Conservation (phyloP, 1,140 invertebrate genomes). For the Eumaeus atala region DNA sequence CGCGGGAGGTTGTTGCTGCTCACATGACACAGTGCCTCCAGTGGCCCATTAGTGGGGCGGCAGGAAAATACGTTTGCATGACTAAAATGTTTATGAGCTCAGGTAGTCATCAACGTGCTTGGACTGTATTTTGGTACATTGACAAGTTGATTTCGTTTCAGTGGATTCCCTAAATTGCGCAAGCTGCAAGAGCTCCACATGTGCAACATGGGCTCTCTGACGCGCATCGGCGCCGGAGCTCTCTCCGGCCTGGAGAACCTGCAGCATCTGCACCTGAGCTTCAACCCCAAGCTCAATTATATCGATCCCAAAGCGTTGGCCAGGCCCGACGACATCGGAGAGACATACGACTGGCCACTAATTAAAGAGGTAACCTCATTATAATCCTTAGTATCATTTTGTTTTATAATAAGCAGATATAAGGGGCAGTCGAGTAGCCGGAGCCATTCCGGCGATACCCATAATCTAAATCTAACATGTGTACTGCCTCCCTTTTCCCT, state of each 20-base stretch:
- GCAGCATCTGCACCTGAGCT: constrained; percentile 71
- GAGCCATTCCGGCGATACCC: too few relatives aligned
- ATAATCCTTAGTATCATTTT: background rate
- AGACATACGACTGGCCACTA: constrained; percentile 74
- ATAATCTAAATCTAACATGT: too few relatives aligned
- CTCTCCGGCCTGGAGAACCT: constrained; percentile 73
- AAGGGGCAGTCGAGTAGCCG: too few relatives aligned
- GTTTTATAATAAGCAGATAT: background rate
- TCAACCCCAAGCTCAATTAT: constrained; percentile 75
- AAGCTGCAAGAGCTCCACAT: constrained; percentile 78
- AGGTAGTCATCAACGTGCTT: too few relatives aligned
- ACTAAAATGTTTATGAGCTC: too few relatives aligned
- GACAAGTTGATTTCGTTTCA: constrained; percentile 39
- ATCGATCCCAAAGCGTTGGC: constrained; percentile 75
- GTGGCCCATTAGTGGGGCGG: too few relatives aligned
- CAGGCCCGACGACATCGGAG: constrained; percentile 55
- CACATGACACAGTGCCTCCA: too few relatives aligned
- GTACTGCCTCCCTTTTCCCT: too few relatives aligned
- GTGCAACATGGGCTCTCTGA: constrained; percentile 77
- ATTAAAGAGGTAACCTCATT: constrained; percentile 72
- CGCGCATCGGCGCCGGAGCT: constrained; percentile 68
- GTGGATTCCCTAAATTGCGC: constrained; percentile 77
- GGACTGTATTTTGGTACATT: too few relatives aligned
- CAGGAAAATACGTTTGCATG: too few relatives aligned
- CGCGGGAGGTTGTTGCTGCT: too few relatives aligned